Evolutionary conservation across 2,888 invertebrate species (phyloP).

Genomic region (Apeira syringaria): DNA sequence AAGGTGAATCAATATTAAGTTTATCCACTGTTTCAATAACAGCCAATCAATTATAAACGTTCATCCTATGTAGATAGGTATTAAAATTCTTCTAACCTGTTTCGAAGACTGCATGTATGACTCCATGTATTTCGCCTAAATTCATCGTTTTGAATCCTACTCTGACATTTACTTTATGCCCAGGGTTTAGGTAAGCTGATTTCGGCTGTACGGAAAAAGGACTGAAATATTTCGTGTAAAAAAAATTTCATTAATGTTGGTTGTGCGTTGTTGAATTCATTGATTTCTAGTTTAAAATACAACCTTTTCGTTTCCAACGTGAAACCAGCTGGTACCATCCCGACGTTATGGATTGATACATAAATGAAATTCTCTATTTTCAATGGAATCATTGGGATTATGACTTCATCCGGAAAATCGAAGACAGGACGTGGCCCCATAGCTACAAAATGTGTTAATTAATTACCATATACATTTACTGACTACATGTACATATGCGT

Average conservation of each 20-base stretch:
- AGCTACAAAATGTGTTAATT: too few relatives aligned
- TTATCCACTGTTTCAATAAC: too few relatives aligned
- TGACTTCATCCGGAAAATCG: slow-evolving; percentile 63
- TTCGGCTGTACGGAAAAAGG: slow-evolving; percentile 81
- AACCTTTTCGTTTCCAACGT: slow-evolving; percentile 61
- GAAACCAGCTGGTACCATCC: slow-evolving; percentile 58
- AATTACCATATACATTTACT: too few relatives aligned
- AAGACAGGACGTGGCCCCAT: slow-evolving; percentile 72
- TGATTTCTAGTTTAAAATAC: not conserved
- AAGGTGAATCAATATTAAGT: too few relatives aligned
- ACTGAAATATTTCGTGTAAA: slow-evolving; percentile 41
- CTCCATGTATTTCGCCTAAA: slow-evolving; percentile 63
- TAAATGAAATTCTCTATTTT: slow-evolving; percentile 56
- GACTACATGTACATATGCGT: too few relatives aligned
- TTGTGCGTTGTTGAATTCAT: not conserved
- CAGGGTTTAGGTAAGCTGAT: slow-evolving; percentile 73
- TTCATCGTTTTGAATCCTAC: slow-evolving; percentile 77
- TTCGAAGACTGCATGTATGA: slow-evolving; percentile 56
- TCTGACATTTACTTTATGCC: slow-evolving; percentile 72
- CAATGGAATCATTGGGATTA: slow-evolving; percentile 58
- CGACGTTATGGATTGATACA: slow-evolving; percentile 55
- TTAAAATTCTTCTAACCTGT: slow-evolving; percentile 67
- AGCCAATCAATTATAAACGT: too few relatives aligned
- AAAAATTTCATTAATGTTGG: not conserved
- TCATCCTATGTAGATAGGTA: too few relatives aligned